Conservation (phyloP, 2,113 vertebrate species). For the Gymnarchus niloticus region DNA sequence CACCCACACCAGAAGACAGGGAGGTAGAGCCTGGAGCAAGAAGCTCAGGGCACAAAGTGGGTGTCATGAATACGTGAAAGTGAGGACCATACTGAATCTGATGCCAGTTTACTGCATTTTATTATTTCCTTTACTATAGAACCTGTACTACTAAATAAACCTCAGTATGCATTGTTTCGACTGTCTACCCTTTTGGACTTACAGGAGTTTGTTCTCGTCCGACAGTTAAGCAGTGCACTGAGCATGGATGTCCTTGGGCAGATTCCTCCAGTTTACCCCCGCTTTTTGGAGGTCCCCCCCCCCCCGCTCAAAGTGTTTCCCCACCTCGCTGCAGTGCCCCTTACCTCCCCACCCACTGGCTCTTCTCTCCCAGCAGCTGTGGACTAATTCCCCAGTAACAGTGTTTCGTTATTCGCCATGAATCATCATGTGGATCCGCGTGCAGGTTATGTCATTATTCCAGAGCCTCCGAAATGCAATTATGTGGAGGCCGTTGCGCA, state of each 20-base stretch:
- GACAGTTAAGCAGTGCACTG: too few species aligned
- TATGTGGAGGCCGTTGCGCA: slow-evolving; percentile 38
- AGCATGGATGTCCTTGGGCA: too few species aligned
- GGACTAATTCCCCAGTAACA: slow-evolving; percentile 53
- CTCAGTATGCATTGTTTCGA: too few species aligned
- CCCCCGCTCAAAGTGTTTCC: background rate
- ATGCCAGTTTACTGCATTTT: too few species aligned
- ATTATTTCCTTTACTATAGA: too few species aligned
- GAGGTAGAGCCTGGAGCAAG: slow-evolving; percentile 25
- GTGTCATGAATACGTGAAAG: too few species aligned
- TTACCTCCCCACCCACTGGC: background rate
- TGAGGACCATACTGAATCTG: too few species aligned
- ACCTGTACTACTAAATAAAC: too few species aligned
- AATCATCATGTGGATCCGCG: slow-evolving; percentile 48
- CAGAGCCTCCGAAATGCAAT: slow-evolving; percentile 46
- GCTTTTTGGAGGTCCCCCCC: background rate
- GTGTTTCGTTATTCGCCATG: slow-evolving; percentile 54
- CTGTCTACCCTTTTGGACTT: too few species aligned
- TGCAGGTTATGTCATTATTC: slow-evolving; percentile 52
- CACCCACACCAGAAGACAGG: slow-evolving; percentile 24
- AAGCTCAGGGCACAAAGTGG: too few species aligned
- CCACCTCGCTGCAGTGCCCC: background rate
- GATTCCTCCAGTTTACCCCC: background rate
- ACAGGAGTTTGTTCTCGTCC: too few species aligned
- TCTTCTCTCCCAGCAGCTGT: slow-evolving; percentile 20